A percentile compares a stretch with the other conserved stretches of the same genome.
phyloP scores from a whole-genome alignment of 1,140 invertebrate genomes.

The Frieseomelitta varia region DNA sequence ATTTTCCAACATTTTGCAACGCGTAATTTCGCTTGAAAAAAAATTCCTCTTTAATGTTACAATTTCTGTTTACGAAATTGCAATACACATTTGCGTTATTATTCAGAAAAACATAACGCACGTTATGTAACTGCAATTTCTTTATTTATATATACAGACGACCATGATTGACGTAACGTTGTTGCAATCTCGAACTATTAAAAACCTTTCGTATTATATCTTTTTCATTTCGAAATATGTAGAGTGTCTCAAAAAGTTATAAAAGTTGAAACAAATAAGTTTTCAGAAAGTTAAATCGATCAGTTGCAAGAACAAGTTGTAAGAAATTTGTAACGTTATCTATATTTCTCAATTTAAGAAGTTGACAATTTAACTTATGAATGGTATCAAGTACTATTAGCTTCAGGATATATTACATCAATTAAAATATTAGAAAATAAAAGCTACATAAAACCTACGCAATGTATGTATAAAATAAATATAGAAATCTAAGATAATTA shows the following conservation, averaged over 20 bases:
- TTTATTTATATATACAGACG: background rate
- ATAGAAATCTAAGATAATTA: no score
- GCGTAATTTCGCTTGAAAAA: background rate
- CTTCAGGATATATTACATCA: no score
- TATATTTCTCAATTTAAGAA: no score
- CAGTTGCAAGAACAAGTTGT: no score
- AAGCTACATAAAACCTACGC: no score
- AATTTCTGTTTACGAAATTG: background rate
- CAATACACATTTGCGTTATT: background rate
- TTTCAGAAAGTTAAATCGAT: no score
- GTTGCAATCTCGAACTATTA: background rate
- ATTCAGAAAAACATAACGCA: background rate
- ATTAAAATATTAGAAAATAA: no score
- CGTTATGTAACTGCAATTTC: background rate
- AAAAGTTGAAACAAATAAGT: no score
- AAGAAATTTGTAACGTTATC: no score
- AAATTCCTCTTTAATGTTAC: background rate
- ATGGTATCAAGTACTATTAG: no score
- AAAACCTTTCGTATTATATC: background rate
- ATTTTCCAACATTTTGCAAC: background rate
- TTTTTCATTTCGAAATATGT: background rate
- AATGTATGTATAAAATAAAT: no score
- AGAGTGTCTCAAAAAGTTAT: background rate
- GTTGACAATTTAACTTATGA: no score
- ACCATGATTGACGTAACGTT: background rate